phyloP scores from a whole-genome alignment of 1,140 invertebrate species.

The Tetraneura akinire region DNA sequence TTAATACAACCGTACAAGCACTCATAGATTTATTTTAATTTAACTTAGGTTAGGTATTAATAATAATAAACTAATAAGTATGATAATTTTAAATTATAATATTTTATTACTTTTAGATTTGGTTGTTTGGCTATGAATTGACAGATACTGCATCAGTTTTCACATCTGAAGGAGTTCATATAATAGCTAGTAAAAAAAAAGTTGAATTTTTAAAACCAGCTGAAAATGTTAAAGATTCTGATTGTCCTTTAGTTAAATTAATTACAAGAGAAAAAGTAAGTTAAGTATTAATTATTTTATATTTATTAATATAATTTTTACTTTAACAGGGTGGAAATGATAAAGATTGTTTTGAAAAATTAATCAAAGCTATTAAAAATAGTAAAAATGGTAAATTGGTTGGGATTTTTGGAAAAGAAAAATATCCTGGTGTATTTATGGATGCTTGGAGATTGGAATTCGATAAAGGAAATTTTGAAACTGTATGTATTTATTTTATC shows the following conservation, averaged over 20 bases:
- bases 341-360: slow-evolving; percentile 87
- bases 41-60: too few relatives aligned
- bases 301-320: neutral
- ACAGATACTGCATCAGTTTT: slow-evolving; percentile 94
- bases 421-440: slow-evolving; percentile 89
- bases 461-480: slow-evolving; percentile 78
- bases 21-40: too few relatives aligned
- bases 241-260: slow-evolving; percentile 82
- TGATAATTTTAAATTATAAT: too few relatives aligned
- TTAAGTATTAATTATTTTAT: slow-evolving; percentile 23
- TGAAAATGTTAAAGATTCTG: slow-evolving; percentile 85
- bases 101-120: slow-evolving; percentile 67
- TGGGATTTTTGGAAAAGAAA: slow-evolving; percentile 94
- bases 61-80: too few relatives aligned
- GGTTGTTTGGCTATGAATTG: slow-evolving; percentile 96
- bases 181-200: slow-evolving; percentile 96
- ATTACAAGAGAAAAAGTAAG: slow-evolving; percentile 87
- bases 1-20: too few relatives aligned
- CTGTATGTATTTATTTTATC: slow-evolving; percentile 60
- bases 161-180: slow-evolving; percentile 79
- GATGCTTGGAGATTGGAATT: slow-evolving; percentile 83
- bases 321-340: slow-evolving; percentile 83
- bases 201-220: slow-evolving; percentile 93
- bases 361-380: slow-evolving; percentile 81
- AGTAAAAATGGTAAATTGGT: slow-evolving; percentile 88